Evolutionary conservation across 2,797 vertebrate genomes (phyloP), one percentile per base, ranked within the genome.

Genomic region (Coreius guichenoti): DNA sequence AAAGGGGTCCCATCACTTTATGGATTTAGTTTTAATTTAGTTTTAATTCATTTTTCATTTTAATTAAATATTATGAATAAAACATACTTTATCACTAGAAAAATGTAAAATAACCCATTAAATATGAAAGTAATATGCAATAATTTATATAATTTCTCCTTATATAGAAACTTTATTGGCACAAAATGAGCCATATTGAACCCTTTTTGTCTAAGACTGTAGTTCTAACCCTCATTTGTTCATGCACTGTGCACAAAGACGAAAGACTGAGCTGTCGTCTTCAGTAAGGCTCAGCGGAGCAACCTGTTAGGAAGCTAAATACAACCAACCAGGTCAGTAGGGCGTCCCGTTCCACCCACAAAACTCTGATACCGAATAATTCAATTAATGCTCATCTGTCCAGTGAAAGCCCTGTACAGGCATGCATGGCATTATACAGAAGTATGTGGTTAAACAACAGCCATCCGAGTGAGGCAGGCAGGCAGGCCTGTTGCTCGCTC

Each of bases 401-500:
- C n/a, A 81, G 82, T 56, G 56, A 85, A 80, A 56, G 76, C 75
- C 72, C 74, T 67, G 26, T 61, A 65, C 8, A 89, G 45, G 23
- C 74, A 82, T 75, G 63, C 36, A 23, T 49, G 78, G 73, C 75
- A 78, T 86, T 51, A 72, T 86, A 45, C 33, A 29, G 74, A 80
- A 82, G 61, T 76, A 74, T 83, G 72, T 61, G 63, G 84, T 86
- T 85, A 83, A 89, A 86, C 68, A 84, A 80, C 81, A 80, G 78
- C 65, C 76, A 77, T 47, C 33, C 70, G 67, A 74, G 65, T 45
- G 14, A 77, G 78, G 85, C 82, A 83, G 83, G 85, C 83, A 84
- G 72, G 86, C 89, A 87, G 92, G 91, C 92, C 93, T 90, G 93
- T 96, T 95, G 95, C 95, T 95, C 97, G 96, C 97, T 97, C 95